A percentile compares a stretch with the other conserved stretches of the same genome.
phyloP scores from a whole-genome alignment of 2,888 invertebrate genomes.

The Tenthredo amoena region DNA sequence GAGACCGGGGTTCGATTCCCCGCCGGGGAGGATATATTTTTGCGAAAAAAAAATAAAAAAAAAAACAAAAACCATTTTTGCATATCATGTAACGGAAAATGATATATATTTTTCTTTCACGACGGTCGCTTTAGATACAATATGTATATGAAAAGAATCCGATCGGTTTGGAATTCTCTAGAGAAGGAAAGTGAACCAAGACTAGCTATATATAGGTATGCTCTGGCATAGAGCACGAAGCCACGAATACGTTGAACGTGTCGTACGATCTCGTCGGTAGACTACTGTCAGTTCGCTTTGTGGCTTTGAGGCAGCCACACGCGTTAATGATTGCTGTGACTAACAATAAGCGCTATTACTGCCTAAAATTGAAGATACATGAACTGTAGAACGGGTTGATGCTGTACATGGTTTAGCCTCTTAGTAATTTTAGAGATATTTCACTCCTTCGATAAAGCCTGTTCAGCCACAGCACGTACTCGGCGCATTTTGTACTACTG shows the following conservation, averaged over 20 bases:
- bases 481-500: too few species aligned
- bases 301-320: background rate
- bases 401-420: background rate
- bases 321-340: background rate
- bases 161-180: background rate
- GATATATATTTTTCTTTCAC: background rate
- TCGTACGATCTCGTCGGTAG: background rate
- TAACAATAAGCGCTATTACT: background rate
- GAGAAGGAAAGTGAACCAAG: background rate
- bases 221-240: too few species aligned
- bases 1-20: constrained; percentile 12
- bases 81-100: background rate
- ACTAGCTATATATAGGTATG: background rate
- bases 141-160: background rate
- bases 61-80: background rate
- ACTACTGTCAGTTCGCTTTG: background rate
- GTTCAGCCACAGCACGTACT: too few species aligned
- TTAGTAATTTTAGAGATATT: background rate
- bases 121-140: background rate
- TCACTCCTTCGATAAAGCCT: too few species aligned
- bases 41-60: background rate
- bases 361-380: background rate
- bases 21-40: constrained; percentile 41
- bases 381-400: background rate
- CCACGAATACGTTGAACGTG: background rate